phyloP scores from a whole-genome alignment of 2,113 vertebrate genomes.

The Halcyon senegalensis region DNA sequence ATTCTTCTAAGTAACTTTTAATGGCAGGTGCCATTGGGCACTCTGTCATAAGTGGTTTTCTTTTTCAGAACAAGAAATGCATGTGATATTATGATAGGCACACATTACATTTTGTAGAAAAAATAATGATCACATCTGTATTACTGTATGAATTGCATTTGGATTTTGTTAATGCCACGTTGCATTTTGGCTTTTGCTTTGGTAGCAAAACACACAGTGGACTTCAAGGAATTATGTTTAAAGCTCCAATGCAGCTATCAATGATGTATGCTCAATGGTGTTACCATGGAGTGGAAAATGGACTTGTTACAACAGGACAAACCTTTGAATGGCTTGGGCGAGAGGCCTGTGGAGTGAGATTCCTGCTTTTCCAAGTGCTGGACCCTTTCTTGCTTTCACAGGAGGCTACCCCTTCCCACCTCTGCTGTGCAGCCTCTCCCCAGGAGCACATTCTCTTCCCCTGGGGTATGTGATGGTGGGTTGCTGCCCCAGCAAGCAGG shows the following conservation, averaged over 20 bases:
- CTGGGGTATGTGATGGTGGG: fast-evolving
- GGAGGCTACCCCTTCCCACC: background rate
- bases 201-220: background rate
- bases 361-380: background rate
- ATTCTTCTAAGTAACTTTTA: constrained; percentile 43
- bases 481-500: background rate
- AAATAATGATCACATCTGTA: background rate
- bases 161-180: background rate
- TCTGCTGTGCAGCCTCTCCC: background rate
- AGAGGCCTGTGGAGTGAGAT: background rate
- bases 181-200: constrained; percentile 6
- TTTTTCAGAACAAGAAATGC: constrained; percentile 1
- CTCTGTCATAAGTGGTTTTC: constrained; percentile 37
- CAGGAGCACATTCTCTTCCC: background rate
- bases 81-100: background rate
- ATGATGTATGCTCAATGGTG: background rate
- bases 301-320: background rate
- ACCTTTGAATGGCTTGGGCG: background rate
- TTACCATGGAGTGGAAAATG: background rate
- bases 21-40: constrained; percentile 24
- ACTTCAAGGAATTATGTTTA: background rate
- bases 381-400: background rate
- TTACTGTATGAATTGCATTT: constrained; percentile 2
- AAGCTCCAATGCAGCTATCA: background rate
- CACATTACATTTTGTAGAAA: background rate